Evolutionary conservation across 2,888 invertebrate genomes (phyloP).

Genomic region (Diplazon laetatorius): DNA sequence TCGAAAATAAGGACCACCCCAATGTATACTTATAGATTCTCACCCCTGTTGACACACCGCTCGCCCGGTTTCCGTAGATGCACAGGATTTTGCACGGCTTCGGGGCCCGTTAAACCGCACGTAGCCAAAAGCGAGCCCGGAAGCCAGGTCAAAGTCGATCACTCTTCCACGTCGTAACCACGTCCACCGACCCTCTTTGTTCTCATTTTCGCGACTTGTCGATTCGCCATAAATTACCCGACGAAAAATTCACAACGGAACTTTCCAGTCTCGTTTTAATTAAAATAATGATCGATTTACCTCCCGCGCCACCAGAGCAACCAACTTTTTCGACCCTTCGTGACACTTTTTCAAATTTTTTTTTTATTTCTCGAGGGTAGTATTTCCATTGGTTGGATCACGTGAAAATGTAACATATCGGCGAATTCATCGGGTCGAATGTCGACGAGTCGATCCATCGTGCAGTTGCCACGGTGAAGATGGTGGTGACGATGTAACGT

Average conservation of each 20-base stretch:
- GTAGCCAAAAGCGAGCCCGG: slow-evolving; percentile 4
- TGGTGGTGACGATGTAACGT: slow-evolving; percentile 23
- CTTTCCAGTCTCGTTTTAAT: neutral
- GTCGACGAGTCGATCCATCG: neutral
- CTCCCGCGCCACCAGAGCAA: too few relatives aligned
- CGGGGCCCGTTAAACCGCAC: neutral
- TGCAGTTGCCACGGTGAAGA: slow-evolving; percentile 1
- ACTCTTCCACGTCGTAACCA: neutral
- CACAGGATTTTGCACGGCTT: slow-evolving; percentile 7
- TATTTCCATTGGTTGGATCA: neutral
- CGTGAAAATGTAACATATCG: slow-evolving; percentile 4
- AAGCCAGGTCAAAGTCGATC: slow-evolving; percentile 19
- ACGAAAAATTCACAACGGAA: neutral
- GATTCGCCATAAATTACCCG: neutral
- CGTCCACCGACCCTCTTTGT: neutral
- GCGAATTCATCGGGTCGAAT: neutral
- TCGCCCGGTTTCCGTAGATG: neutral
- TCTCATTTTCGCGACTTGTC: neutral
- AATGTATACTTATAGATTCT: neutral
- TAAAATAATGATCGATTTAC: neutral
- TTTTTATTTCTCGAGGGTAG: too few relatives aligned
- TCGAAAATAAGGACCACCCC: too few relatives aligned
- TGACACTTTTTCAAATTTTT: neutral
- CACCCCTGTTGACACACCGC: slow-evolving; percentile 5
- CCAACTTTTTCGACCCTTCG: neutral